phyloP scores from a whole-genome alignment of 2,797 vertebrate genomes.

The Gymnopithys bicolor region DNA sequence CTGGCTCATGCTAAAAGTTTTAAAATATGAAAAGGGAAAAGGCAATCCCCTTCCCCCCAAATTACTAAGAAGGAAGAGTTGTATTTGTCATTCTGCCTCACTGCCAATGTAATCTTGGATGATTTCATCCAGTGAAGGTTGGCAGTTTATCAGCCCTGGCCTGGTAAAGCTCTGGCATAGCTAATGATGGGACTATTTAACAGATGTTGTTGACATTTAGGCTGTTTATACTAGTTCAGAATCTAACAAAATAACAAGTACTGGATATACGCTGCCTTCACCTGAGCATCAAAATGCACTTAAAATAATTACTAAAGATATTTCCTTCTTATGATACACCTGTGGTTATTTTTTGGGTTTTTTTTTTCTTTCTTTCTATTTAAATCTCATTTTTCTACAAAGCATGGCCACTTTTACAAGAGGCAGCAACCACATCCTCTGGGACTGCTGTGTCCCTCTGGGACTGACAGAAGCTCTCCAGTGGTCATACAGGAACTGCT shows the following conservation, averaged over 20 bases:
- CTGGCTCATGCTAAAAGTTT: not conserved
- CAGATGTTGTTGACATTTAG: not conserved
- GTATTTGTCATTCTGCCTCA: not conserved
- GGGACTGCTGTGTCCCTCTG: not conserved
- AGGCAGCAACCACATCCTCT: not conserved
- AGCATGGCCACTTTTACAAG: not conserved
- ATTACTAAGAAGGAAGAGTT: not conserved
- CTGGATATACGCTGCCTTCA: not conserved
- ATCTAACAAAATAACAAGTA: not conserved
- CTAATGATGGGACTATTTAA: not conserved
- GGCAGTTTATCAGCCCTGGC: not conserved
- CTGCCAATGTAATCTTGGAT: not conserved
- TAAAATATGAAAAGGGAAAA: not conserved
- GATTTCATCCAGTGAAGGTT: not conserved
- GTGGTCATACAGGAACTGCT: not conserved
- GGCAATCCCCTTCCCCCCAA: rapidly evolving
- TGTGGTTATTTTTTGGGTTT: not conserved
- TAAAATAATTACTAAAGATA: not conserved
- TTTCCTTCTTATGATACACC: not conserved
- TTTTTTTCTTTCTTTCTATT: not conserved
- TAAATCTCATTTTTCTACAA: not conserved
- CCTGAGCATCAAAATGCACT: not conserved
- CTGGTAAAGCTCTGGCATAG: not conserved
- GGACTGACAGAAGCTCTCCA: not conserved
- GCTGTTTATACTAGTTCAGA: not conserved